phyloP scores from a whole-genome alignment of 1,140 invertebrate species.

The Pseudomyrmex flavicornis region DNA sequence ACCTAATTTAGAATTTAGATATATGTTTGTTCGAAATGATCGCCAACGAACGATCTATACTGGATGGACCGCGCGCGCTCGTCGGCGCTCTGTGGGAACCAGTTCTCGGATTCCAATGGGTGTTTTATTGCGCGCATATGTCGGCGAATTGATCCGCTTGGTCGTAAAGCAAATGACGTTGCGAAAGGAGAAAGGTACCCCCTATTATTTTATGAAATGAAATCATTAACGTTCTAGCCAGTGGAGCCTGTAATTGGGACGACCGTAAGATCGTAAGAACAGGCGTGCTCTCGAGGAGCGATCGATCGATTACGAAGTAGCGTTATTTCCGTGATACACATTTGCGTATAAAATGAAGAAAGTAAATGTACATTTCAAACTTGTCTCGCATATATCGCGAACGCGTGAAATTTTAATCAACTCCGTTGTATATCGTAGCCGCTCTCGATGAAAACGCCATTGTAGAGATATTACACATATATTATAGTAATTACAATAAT shows the following conservation, averaged over 20 bases:
- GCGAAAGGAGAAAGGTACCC: slow-evolving; percentile 61
- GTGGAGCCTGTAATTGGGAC: slow-evolving; percentile 51
- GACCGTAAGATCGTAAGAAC: slow-evolving; percentile 41
- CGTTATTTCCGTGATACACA: slow-evolving; percentile 22
- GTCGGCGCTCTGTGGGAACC: slow-evolving; percentile 59
- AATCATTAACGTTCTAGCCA: slow-evolving; percentile 63
- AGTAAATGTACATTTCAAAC: neutral
- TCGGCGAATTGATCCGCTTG: slow-evolving; percentile 68
- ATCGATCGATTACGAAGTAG: slow-evolving; percentile 42
- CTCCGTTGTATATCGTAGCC: neutral
- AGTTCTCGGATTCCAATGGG: slow-evolving; percentile 64
- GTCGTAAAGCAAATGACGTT: slow-evolving; percentile 69
- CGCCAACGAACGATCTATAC: neutral
- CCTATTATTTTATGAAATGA: slow-evolving; percentile 68
- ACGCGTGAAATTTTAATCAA: neutral
- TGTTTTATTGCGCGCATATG: slow-evolving; percentile 64
- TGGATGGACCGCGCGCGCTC: slow-evolving; percentile 3
- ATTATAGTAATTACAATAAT: neutral
- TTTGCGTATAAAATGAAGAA: neutral
- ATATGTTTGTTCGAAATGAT: slow-evolving; percentile 8
- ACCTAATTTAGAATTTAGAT: no score
- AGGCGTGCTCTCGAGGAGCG: slow-evolving; percentile 3
- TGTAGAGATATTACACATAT: neutral
- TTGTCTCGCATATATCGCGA: neutral
- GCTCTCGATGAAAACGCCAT: neutral